A percentile compares a stretch with the other conserved stretches of the same genome.
Evolutionary conservation across 2,113 vertebrate species (phyloP).

Genomic region (Vulpes ferrilata): DNA sequence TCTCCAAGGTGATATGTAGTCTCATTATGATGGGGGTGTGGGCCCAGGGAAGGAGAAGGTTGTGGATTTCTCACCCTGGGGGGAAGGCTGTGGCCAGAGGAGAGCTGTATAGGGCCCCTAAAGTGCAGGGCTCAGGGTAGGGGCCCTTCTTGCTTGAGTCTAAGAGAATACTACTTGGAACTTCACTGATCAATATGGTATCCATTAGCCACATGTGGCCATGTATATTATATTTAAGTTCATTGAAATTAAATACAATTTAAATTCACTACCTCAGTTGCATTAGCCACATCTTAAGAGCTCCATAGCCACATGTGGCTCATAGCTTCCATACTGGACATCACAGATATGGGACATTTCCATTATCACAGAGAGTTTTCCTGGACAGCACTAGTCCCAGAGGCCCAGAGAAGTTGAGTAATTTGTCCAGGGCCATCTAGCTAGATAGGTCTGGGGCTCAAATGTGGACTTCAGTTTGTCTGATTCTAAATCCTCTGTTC

Average conservation of each 20-base stretch:
- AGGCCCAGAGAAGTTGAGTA: neutral
- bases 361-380: neutral
- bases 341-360: neutral
- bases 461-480: neutral
- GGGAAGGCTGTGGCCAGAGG: neutral
- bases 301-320: too few relatives aligned
- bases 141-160: neutral
- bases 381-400: too few relatives aligned
- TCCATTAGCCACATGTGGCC: neutral
- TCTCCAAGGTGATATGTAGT: neutral
- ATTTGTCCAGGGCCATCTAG: neutral
- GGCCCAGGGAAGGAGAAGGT: neutral
- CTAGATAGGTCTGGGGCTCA: neutral
- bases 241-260: neutral
- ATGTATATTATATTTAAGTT: too few relatives aligned
- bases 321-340: neutral
- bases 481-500: neutral
- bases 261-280: neutral
- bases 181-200: neutral
- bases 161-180: neutral
- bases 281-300: neutral
- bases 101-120: neutral
- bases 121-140: too few relatives aligned
- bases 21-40: accelerated
- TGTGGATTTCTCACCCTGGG: accelerated